Base-by-base conservation (phyloP, 1,140 invertebrate species). In the Bombus cullumanus region DNA sequence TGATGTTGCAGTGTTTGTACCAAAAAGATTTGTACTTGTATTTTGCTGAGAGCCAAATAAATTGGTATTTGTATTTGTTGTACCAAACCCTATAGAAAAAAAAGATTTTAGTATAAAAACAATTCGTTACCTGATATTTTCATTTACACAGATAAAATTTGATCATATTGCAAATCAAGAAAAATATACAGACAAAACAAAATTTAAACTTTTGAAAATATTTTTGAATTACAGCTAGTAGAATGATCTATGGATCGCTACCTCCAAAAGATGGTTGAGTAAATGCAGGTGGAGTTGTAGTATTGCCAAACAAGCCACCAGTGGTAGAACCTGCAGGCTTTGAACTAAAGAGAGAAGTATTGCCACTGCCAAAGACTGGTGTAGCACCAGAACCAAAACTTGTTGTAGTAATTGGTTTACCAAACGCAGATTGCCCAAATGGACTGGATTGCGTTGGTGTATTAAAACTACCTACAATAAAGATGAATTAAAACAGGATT, bases 291-390 rank as follows among this genome's bases (percentile, higher is more conserved):
- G 93, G 91, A 34, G 92, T 89, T 68, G 94, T 87, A 22, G 93
- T 92, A 78, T 92, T 94, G 10, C 94, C 91, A 91, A 95, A 95
- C 79, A 95, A 92, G 90, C 94, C 93, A 89, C 95, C 95, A 83
- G 95, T 94, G 37, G 95, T 91, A 72, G 95, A 87, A 94, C 94
- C 95, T 80, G 96, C 92, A 57, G 96, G 96, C 86, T 96, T 96
- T 57, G 96, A 95, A 78, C 95, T 96, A 88, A 97, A 97, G 1
- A 96, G 93, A n/a, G 87, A 88, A 41, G 94, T 96, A 88, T 93
- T 93, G n/a, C 86, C 90, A 69, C 92, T 94, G 53, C 96, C 96
- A 94, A 96, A 96, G 15, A 95, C 95, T 77, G 95, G 94, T 31
- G 94, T 81, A 47, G 94, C 87, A 10, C 89, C 91, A 39, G 94